phyloP scores from a whole-genome alignment of 1,140 invertebrate species.

The Rhopalosiphum padi region DNA sequence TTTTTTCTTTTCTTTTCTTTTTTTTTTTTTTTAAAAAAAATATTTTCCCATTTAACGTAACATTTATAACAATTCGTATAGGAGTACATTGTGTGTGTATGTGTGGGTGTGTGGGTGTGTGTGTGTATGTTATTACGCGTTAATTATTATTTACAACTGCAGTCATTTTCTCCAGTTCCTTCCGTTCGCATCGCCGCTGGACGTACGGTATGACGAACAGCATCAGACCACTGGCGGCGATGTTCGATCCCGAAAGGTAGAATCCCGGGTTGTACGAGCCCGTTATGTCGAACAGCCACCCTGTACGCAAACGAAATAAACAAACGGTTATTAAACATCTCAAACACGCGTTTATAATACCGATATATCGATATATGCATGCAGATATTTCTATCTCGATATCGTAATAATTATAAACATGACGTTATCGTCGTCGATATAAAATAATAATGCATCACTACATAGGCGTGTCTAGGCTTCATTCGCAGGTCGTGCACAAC shows the following conservation, averaged over 20 bases:
- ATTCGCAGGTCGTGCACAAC: too few species aligned
- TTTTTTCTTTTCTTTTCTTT: not conserved
- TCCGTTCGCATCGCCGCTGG: slow-evolving; percentile 65
- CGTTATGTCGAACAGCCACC: slow-evolving; percentile 78
- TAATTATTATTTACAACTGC: slow-evolving; percentile 35
- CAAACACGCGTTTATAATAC: not conserved
- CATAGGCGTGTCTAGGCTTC: too few species aligned
- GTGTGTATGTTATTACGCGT: not conserved
- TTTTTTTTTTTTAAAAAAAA: not conserved
- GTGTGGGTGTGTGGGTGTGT: not conserved
- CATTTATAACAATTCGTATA: slow-evolving; percentile 48
- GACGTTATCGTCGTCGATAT: too few species aligned
- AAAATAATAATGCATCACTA: too few species aligned
- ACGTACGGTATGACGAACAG: slow-evolving; percentile 86
- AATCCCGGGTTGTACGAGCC: slow-evolving; percentile 86
- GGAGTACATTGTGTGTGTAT: slow-evolving; percentile 24
- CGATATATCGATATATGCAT: not conserved
- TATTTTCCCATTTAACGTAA: slow-evolving; percentile 16
- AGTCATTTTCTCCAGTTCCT: slow-evolving; percentile 48
- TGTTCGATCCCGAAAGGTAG: slow-evolving; percentile 80
- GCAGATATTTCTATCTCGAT: not conserved
- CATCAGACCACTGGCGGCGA: slow-evolving; percentile 86
- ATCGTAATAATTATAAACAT: not conserved
- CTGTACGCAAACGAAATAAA: slow-evolving; percentile 66
- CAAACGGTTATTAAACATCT: not conserved